Percentiles rank a stretch among this genome's conserved stretches.
Evolutionary conservation across 2,888 invertebrate genomes (phyloP).

Genomic region (Proisotoma minuta): DNA sequence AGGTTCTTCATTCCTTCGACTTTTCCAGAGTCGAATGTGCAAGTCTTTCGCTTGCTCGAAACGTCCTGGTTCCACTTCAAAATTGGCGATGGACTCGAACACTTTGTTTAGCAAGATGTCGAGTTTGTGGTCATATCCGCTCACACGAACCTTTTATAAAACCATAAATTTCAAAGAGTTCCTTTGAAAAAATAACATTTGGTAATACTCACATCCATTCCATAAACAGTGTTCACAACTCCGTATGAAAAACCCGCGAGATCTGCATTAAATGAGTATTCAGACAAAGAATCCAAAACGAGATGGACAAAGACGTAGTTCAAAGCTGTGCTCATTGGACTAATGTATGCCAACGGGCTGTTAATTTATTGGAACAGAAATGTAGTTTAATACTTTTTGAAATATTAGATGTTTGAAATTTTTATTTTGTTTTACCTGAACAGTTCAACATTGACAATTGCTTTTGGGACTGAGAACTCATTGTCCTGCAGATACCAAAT

Average conservation of each 20-base stretch:
- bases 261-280: constrained; percentile 87
- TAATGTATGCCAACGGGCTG: constrained; percentile 80
- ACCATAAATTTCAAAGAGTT: constrained; percentile 28
- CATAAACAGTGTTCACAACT: constrained; percentile 72
- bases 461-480: constrained; percentile 82
- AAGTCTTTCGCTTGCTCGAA: constrained; percentile 81
- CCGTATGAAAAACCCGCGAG: constrained; percentile 80
- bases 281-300: constrained; percentile 80
- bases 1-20: constrained; percentile 89
- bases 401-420: neutral
- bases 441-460: constrained; percentile 71
- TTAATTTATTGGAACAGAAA: constrained; percentile 29
- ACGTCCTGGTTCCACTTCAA: constrained; percentile 73
- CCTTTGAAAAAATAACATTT: neutral
- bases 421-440: constrained; percentile 58
- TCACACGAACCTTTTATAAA: constrained; percentile 63
- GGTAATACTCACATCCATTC: constrained; percentile 66
- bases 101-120: constrained; percentile 77
- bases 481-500: constrained; percentile 94
- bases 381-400: constrained; percentile 47
- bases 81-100: constrained; percentile 73
- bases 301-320: constrained; percentile 75
- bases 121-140: constrained; percentile 88
- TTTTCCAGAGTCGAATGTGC: constrained; percentile 73
- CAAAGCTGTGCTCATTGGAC: constrained; percentile 76